These are phyloP conservation scores for Aspidapion aeneum DNA, from an alignment of 2,888 invertebrate genomes.

Conservation along the genomic window DNA sequence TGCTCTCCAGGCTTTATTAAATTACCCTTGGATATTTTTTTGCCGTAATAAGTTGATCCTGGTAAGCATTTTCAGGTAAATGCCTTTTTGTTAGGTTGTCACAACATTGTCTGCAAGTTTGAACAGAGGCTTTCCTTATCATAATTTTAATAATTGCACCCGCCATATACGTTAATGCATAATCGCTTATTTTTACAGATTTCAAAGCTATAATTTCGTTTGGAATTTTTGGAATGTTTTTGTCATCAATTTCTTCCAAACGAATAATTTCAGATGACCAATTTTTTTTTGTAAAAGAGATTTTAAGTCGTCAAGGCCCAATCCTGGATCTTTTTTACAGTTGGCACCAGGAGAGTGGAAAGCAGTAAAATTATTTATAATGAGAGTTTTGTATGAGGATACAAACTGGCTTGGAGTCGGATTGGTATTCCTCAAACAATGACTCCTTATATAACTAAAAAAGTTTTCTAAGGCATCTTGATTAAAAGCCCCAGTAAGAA, in stretches of 20 bases:
- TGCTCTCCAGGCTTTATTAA: slow-evolving; percentile 4
- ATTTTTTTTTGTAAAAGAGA: too few species aligned
- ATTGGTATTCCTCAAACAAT: slow-evolving; percentile 16
- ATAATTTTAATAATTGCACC: slow-evolving; percentile 1
- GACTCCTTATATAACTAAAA: slow-evolving; percentile 17
- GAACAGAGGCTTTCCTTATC: neutral
- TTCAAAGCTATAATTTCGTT: neutral
- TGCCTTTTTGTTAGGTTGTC: neutral
- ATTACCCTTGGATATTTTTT: neutral
- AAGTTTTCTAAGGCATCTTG: slow-evolving; percentile 21
- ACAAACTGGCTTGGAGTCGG: slow-evolving; percentile 18
- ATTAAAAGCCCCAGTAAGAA: slow-evolving; percentile 16
- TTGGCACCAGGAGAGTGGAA: slow-evolving; percentile 17
- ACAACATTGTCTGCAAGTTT: neutral
- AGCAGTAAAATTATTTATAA: slow-evolving; percentile 21
- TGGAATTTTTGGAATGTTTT: neutral
- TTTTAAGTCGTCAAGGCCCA: slow-evolving; percentile 17
- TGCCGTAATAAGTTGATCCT: neutral
- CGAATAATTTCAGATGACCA: neutral
- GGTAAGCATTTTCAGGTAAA: neutral
- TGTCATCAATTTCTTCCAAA: neutral
- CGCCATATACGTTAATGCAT: slow-evolving; percentile 1
- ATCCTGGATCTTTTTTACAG: slow-evolving; percentile 16
- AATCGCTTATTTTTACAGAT: neutral
- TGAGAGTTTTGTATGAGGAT: slow-evolving; percentile 16